Evolutionary conservation across 2,113 vertebrate species (phyloP), one percentile per base, ranked within the genome.

Genomic region (Procavia capensis): DNA sequence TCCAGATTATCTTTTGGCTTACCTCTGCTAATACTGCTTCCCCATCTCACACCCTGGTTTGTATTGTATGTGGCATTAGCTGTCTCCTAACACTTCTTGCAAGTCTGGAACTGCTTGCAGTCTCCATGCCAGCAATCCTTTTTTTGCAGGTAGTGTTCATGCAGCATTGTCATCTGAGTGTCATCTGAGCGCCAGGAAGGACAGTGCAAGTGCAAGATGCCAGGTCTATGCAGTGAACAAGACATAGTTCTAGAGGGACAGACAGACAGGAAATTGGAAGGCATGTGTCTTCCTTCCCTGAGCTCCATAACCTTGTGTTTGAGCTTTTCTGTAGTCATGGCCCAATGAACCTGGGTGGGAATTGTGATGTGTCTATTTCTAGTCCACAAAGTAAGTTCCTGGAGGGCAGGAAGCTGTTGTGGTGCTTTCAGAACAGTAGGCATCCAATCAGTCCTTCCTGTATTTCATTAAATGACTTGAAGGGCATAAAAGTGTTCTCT

Each of bases 1-100:
- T 19, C 41, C 59, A 2, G 0, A 0, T 34, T 3, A 85, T 50
- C 54, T 81, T 76, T 45, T 59, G 66, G 78, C 57, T 72, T 19
- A 63, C 43, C 45, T 92, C 36, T 70, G 29, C 34, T 79, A n/a
- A 41, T 79, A 54, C 31, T 74, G 22, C n/a, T 3, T 36, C 3
- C 25, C 2, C 4, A 0, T 3, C 7, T 1, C 0, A 2, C 6
- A 29, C 7, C 45, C 39, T 16, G 8, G 36, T 43, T 81, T 75
- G 29, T 13, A 20, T 24, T 14, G 8, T 61, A 3, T 50, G 41
- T 74, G n/a, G 20, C 61, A 22, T 83, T 75, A 79, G 41, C 75
- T 79, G 0, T 57, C 82, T 3, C 19, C 79, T 36, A 17, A 78
- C 27, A 66, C 54, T 61, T 91, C 68, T 22, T 88, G 88, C 79